Conservation (phyloP, 2,113 vertebrate species). For the Ariopsis seemanni region DNA sequence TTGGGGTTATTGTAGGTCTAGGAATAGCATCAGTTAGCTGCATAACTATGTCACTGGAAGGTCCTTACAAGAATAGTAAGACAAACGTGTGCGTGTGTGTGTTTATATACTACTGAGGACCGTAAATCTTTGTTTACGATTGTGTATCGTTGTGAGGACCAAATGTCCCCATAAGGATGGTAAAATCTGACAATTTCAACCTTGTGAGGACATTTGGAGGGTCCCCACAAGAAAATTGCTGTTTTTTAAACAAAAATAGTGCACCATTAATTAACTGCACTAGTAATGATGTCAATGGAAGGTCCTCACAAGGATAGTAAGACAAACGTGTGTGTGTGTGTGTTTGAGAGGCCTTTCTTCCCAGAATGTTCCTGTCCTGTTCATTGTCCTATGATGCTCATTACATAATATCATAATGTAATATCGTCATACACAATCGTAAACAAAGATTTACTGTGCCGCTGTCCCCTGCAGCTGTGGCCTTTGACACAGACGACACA, state of each 20-base stretch:
- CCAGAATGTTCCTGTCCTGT: slow-evolving; percentile 14
- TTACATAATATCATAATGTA: background rate
- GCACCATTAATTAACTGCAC: background rate
- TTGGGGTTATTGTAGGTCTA: background rate
- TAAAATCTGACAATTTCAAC: too few species aligned
- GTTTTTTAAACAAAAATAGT: too few species aligned
- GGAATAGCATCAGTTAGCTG: background rate
- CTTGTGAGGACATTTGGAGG: too few species aligned
- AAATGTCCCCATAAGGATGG: too few species aligned
- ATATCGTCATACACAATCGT: background rate
- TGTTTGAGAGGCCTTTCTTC: background rate
- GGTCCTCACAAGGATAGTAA: background rate
- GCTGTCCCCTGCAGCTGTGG: slow-evolving; percentile 6
- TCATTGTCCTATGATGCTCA: background rate
- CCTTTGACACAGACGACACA: slow-evolving; percentile 14
- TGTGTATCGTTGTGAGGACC: too few species aligned
- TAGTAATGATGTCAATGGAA: background rate
- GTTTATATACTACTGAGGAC: background rate
- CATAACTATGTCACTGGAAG: background rate
- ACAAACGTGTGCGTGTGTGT: background rate
- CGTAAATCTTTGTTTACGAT: too few species aligned
- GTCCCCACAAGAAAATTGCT: too few species aligned
- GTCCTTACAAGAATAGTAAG: background rate
- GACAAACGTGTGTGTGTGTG: background rate
- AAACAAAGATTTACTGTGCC: slow-evolving; percentile 2